Conservation (phyloP, 2,888 invertebrate genomes). For the Mythimna vitellina region DNA sequence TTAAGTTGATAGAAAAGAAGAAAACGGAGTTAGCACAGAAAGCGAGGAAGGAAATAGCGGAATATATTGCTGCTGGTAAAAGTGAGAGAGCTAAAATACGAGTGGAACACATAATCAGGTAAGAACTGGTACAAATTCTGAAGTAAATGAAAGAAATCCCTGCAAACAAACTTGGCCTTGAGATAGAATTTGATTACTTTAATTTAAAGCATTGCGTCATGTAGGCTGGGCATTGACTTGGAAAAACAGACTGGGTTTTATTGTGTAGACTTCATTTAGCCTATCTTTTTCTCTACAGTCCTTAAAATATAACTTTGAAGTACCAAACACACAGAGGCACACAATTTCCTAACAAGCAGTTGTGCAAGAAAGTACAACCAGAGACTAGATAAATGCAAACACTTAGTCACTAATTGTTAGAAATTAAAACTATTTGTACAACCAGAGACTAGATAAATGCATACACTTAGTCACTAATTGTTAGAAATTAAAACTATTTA, state of each 20-base stretch:
- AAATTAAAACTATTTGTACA: not conserved
- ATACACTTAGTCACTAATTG: not conserved
- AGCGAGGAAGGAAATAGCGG: slow-evolving; percentile 99
- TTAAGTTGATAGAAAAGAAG: slow-evolving; percentile 99
- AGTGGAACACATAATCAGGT: slow-evolving; percentile 99
- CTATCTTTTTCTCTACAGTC: not conserved
- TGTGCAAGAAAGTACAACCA: not conserved
- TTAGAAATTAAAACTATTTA: not conserved
- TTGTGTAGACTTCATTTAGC: slow-evolving; percentile 10
- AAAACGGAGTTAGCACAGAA: slow-evolving; percentile 99
- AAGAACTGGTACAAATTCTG: slow-evolving; percentile 51
- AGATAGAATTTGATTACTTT: slow-evolving; percentile 29
- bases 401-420: not conserved
- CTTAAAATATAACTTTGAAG: not conserved
- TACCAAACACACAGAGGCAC: not conserved
- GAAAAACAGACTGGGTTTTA: slow-evolving; percentile 6
- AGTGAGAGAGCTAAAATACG: slow-evolving; percentile 97
- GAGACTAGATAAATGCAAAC: not conserved
- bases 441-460: not conserved
- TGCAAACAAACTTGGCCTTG: slow-evolving; percentile 49
- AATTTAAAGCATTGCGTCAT: slow-evolving; percentile 57
- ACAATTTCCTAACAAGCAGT: not conserved
- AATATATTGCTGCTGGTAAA: slow-evolving; percentile 97
- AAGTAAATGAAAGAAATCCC: not conserved
- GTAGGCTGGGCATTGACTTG: slow-evolving; percentile 21